These are phyloP conservation scores for Drymodes brunneopygia DNA, from an alignment of 2,113 vertebrate species.

Conservation along the genomic window DNA sequence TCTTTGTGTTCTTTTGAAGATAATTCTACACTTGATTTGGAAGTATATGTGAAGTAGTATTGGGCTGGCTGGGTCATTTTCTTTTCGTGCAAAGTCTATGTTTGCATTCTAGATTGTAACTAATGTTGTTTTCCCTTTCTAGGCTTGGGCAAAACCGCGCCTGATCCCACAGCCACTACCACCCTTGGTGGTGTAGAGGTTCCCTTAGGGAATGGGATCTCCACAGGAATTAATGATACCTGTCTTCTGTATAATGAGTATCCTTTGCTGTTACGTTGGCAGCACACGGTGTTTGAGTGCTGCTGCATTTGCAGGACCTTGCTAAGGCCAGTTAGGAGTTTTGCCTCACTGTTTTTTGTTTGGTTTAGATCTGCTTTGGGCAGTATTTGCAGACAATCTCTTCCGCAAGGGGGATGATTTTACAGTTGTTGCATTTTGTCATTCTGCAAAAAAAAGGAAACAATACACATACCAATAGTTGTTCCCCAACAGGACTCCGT, in stretches of 20 bases:
- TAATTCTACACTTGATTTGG: background rate
- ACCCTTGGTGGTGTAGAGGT: slow-evolving; percentile 87
- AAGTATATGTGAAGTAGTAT: background rate
- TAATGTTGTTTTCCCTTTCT: background rate
- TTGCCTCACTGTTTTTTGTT: background rate
- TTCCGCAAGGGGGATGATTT: background rate
- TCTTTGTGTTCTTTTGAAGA: background rate
- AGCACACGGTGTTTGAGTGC: background rate
- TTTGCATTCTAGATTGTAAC: background rate
- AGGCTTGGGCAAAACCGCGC: slow-evolving; percentile 94
- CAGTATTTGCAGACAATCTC: background rate
- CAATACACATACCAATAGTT: background rate
- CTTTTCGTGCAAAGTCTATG: background rate
- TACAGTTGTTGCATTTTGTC: background rate
- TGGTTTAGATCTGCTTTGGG: background rate
- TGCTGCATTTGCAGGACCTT: background rate
- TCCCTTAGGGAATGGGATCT: slow-evolving; percentile 84
- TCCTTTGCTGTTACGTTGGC: slow-evolving; percentile 73
- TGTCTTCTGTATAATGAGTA: slow-evolving; percentile 99
- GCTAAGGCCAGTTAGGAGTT: background rate
- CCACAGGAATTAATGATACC: slow-evolving; percentile 88
- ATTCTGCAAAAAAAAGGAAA: background rate
- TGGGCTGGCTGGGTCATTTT: background rate
- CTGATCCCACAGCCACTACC: slow-evolving; percentile 83
- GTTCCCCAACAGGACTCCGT: background rate